phyloP scores from a whole-genome alignment of 2,888 invertebrate genomes.

The Tetranychus truncatus region DNA sequence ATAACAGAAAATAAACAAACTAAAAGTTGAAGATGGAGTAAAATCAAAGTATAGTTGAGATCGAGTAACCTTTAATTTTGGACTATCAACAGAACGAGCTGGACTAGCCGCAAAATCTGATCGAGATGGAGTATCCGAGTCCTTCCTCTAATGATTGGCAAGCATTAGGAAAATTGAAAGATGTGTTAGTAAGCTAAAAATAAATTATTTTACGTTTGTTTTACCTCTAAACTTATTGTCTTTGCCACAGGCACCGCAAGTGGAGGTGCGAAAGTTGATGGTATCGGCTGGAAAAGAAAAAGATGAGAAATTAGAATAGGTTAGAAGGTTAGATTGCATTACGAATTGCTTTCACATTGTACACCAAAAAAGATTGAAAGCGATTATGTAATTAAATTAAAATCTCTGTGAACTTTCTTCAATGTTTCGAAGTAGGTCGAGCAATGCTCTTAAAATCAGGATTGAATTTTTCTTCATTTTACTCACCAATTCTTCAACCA shows the following conservation, averaged over 20 bases:
- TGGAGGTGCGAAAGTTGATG: background rate
- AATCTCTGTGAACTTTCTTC: too few species aligned
- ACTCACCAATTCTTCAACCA: conserved; percentile 29
- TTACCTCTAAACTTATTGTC: background rate
- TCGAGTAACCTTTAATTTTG: conserved; percentile 24
- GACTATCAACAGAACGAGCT: conserved; percentile 22
- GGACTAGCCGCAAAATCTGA: conserved; percentile 14
- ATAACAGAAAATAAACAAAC: background rate
- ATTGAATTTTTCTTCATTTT: background rate
- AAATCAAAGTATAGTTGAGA: background rate
- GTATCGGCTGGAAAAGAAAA: background rate
- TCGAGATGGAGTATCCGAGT: background rate
- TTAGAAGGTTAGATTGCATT: too few species aligned
- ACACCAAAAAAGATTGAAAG: background rate
- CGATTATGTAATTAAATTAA: background rate
- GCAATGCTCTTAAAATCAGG: background rate
- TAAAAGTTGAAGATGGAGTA: too few species aligned
- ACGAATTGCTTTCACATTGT: background rate
- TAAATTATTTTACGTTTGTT: background rate
- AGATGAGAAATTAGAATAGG: background rate
- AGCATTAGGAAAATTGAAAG: background rate
- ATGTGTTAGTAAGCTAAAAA: background rate
- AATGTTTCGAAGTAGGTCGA: too few species aligned
- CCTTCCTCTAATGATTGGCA: background rate
- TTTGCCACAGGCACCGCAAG: background rate